Evolutionary conservation across 2,113 vertebrate species (phyloP).

Genomic region (Psilopogon haemacephalus): DNA sequence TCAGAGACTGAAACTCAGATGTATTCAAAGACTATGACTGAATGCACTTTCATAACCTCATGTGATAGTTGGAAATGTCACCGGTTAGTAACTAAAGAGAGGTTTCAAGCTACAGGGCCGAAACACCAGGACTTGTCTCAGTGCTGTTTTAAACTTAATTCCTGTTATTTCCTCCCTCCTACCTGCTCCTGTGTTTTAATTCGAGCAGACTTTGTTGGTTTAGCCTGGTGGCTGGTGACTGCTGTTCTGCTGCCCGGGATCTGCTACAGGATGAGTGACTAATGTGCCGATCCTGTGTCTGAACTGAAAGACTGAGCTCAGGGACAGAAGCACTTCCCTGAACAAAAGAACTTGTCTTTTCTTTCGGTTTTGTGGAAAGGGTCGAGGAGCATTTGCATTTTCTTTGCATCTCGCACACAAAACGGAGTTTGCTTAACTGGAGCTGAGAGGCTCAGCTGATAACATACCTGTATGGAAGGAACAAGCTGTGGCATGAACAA

Average conservation of each 20-base stretch:
- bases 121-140: not conserved
- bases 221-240: not conserved
- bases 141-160: not conserved
- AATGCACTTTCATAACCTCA: not conserved
- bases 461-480: not conserved
- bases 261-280: not conserved
- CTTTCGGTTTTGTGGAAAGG: not conserved
- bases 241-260: rapidly evolving
- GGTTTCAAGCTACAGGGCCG: not conserved
- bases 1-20: not conserved
- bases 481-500: not conserved
- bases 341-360: not conserved
- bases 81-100: not conserved
- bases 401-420: not conserved
- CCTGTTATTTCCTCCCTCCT: not conserved
- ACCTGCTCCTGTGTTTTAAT: not conserved
- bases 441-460: not conserved
- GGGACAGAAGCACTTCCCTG: not conserved
- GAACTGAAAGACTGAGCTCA: not conserved
- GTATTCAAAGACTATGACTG: not conserved
- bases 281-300: not conserved
- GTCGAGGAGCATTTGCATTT: not conserved
- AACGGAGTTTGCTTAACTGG: not conserved
- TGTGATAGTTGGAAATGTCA: not conserved
- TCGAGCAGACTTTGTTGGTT: not conserved